Evolutionary conservation across 1,140 invertebrate species (phyloP), one percentile per base, ranked within the genome.

Genomic region (Drosophila subobscura): DNA sequence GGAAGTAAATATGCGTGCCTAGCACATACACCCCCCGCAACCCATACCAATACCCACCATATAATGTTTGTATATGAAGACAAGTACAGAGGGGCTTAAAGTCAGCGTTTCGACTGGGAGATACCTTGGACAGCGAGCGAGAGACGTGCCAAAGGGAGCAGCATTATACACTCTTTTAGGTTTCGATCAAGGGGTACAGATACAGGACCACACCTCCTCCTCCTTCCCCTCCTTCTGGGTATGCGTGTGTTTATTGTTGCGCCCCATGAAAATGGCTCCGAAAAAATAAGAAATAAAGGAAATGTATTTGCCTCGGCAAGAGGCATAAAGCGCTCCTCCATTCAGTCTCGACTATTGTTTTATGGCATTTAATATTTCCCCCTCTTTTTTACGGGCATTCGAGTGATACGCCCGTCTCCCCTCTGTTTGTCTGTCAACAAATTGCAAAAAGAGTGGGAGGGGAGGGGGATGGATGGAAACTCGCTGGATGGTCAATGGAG

Each of bases 201-300:
- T 29, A 7, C 27, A 29, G 27, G 27, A 29, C 29, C 16, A 20
- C 16, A 1, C 23, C 4, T 4, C 40, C 8, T 10, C 16, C 29
- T 33, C 8, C 33, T 20, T 23, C n/a, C 8, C 23, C 4, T 4
- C 40, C 8, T 10, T 4, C 20, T 51, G 42, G 6, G 22, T 53
- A 40, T 63, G 45, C 54, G 59, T 66, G 40, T 85, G 68, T 86
- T 86, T 85, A 86, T 85, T 86, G 80, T 86, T 80, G 64, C 44
- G 61, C 50, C 72, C 73, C 68, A 81, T 86, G 80, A 81, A 88
- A 85, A 86, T 86, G 70, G 70, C 76, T 71, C 79, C 63, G 64
- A 75, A 84, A 75, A 84, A 84, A 84, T 79, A 86, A 88, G 81
- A 86, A 86, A 86, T 86, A 76, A 77, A 85, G 2, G 3, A 85